phyloP scores from a whole-genome alignment of 2,888 invertebrate species.

The Thelaira solivaga region DNA sequence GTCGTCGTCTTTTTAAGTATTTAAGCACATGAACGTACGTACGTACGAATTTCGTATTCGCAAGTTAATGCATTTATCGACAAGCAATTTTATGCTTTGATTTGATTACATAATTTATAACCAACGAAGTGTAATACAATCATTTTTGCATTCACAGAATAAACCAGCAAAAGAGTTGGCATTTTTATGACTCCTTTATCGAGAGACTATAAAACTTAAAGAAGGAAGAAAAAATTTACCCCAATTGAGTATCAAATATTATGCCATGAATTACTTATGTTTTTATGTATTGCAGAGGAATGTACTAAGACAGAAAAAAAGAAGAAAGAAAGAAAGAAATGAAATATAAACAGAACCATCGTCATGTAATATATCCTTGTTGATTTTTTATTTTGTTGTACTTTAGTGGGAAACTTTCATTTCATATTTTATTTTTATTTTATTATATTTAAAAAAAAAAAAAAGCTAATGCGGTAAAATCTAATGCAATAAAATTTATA shows the following conservation, averaged over 20 bases:
- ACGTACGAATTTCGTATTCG: background rate
- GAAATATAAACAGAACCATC: conserved; percentile 25
- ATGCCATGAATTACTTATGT: conserved; percentile 54
- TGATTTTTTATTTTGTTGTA: conserved; percentile 19
- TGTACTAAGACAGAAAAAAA: background rate
- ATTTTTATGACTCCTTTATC: conserved; percentile 55
- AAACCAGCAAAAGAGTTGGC: conserved; percentile 43
- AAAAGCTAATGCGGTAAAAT: conserved; percentile 59
- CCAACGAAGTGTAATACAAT: conserved; percentile 50
- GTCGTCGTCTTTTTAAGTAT: background rate
- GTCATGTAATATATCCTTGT: conserved; percentile 23
- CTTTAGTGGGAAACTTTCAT: background rate
- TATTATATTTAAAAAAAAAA: conserved; percentile 22
- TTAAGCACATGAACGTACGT: background rate
- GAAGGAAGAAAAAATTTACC: conserved; percentile 7
- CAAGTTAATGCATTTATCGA: conserved; percentile 32
- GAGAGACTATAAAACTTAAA: conserved; percentile 42
- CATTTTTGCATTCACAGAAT: conserved; percentile 45
- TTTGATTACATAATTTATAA: conserved; percentile 61
- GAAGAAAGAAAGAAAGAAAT: too few species aligned
- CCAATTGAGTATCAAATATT: conserved; percentile 41
- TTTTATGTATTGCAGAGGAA: conserved; percentile 43
- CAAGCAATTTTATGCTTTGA: conserved; percentile 55
- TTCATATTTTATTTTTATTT: background rate
- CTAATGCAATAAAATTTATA: conserved; percentile 59